Conservation (phyloP, 2,113 vertebrate genomes). For the Cebidichthys violaceus region DNA sequence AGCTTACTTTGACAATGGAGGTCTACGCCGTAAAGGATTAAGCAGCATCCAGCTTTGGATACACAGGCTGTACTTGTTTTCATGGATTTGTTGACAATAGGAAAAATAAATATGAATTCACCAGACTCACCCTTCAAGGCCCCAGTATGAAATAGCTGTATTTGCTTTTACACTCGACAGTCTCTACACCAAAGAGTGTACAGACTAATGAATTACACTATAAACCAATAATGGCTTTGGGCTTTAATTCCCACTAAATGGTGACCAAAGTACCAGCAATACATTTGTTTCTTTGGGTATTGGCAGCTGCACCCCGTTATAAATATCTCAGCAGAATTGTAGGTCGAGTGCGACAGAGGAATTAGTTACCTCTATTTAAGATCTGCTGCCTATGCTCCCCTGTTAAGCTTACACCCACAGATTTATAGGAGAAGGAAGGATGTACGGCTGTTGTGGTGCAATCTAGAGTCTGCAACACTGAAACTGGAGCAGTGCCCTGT, state of each 20-base stretch:
- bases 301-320: conserved; percentile 56
- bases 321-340: conserved; percentile 67
- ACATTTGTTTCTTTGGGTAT: conserved; percentile 59
- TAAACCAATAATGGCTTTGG: conserved; percentile 39
- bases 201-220: conserved; percentile 32
- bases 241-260: conserved; percentile 58
- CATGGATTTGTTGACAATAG: background rate
- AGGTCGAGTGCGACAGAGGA: conserved; percentile 50
- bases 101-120: background rate
- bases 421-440: conserved; percentile 65
- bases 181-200: background rate
- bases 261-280: conserved; percentile 53
- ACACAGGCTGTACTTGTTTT: background rate
- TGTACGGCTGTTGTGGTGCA: conserved; percentile 47
- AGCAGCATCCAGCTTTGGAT: background rate
- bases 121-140: background rate
- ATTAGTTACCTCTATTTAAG: conserved; percentile 74
- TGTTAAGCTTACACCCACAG: conserved; percentile 59
- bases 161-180: background rate
- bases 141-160: background rate
- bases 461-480: conserved; percentile 30
- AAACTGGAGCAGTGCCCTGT: conserved; percentile 66
- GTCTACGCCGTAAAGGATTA: too few species aligned
- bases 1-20: too few species aligned
- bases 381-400: conserved; percentile 59